Percentiles rank a stretch among this genome's conserved stretches.
phyloP scores from a whole-genome alignment of 2,113 vertebrate species.

The Oreochromis tanganicae region DNA sequence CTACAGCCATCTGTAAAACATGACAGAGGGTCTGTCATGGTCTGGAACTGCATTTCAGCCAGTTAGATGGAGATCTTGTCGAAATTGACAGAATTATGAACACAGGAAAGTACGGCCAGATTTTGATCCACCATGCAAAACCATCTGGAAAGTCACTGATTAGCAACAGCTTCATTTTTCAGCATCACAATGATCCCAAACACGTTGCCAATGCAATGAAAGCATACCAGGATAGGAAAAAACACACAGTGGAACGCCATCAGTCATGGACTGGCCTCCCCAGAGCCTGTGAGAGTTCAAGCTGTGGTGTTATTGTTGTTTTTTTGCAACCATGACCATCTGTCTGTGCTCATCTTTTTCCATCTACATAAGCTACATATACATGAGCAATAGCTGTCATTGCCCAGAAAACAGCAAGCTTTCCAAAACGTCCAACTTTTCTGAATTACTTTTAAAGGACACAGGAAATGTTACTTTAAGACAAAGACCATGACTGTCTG shows the following conservation, averaged over 20 bases:
- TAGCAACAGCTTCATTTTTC: not conserved
- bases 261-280: not conserved
- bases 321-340: not conserved
- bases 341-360: not conserved
- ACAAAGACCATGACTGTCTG: not conserved
- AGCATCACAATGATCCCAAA: not conserved
- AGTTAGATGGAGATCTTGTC: not conserved
- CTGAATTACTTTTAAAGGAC: not conserved
- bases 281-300: not conserved
- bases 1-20: not conserved
- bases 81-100: not conserved
- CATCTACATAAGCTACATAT: not conserved
- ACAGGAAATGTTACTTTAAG: not conserved
- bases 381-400: not conserved
- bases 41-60: not conserved
- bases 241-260: accelerated
- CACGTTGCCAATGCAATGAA: accelerated
- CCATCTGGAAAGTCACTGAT: not conserved
- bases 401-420: not conserved
- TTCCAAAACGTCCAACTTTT: not conserved
- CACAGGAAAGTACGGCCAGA: not conserved
- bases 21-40: not conserved
- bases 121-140: not conserved
- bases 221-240: not conserved
- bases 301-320: not conserved